Percentiles rank a stretch among this genome's conserved stretches.
Conservation (phyloP, 2,113 vertebrate species). For the Muscicapa adusta region DNA sequence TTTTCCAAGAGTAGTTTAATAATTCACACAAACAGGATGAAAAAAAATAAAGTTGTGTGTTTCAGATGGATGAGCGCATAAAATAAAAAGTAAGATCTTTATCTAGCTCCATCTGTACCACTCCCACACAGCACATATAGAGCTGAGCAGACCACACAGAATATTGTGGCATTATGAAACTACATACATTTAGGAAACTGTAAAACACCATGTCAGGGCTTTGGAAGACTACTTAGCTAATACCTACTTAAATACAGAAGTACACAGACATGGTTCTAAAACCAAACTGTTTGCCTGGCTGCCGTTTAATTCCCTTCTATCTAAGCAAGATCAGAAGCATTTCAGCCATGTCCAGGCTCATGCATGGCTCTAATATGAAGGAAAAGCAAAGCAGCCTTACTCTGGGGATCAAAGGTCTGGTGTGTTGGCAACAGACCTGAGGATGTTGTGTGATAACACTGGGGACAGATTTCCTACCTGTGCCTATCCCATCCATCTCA, state of each 20-base stretch:
- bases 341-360: not conserved
- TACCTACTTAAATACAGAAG: not conserved
- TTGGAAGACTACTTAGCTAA: not conserved
- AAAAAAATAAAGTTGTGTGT: not conserved
- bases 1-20: not conserved
- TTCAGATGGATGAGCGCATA: not conserved
- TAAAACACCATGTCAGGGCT: not conserved
- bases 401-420: not conserved
- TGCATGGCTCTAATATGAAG: not conserved
- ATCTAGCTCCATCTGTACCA: not conserved
- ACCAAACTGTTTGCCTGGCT: not conserved
- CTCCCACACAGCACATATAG: not conserved
- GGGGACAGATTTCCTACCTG: not conserved
- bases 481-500: not conserved
- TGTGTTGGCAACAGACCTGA: not conserved
- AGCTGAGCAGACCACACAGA: not conserved
- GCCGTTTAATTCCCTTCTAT: not conserved
- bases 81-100: not conserved
- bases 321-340: not conserved
- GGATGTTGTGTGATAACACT: too few species aligned
- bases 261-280: not conserved
- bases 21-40: not conserved
- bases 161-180: not conserved
- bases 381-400: not conserved
- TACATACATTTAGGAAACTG: not conserved